These are phyloP conservation scores for Lithobates pipiens DNA, from an alignment of 2,797 vertebrate genomes.

Conservation along the genomic window DNA sequence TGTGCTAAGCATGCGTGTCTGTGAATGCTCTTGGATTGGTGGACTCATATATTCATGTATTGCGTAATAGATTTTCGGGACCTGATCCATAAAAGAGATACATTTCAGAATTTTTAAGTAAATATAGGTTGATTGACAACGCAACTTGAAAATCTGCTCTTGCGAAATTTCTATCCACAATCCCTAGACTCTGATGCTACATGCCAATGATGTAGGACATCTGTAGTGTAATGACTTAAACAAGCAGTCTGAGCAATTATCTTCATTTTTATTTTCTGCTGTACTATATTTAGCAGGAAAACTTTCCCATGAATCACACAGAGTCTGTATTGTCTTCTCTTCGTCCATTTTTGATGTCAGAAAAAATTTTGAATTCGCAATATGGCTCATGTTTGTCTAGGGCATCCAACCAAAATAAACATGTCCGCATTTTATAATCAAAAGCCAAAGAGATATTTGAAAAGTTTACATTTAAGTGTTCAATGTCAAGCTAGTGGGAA, in stretches of 20 bases:
- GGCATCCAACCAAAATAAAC: slow-evolving; percentile 32
- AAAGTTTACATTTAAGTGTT: background rate
- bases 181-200: background rate
- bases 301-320: slow-evolving; percentile 38
- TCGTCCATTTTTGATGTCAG: background rate
- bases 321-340: slow-evolving; percentile 10
- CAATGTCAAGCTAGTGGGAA: background rate
- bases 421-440: slow-evolving; percentile 28
- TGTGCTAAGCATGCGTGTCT: too few species aligned
- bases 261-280: background rate
- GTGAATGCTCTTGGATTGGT: too few species aligned
- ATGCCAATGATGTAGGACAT: background rate
- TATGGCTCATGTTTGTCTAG: slow-evolving; percentile 32
- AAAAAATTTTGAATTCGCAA: background rate
- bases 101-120: background rate
- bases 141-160: background rate
- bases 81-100: background rate
- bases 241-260: background rate
- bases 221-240: background rate
- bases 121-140: background rate
- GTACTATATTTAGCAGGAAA: slow-evolving; percentile 18
- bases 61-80: too few species aligned
- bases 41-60: too few species aligned
- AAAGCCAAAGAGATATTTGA: slow-evolving; percentile 9
- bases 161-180: background rate